phyloP scores from a whole-genome alignment of 2,113 vertebrate genomes.

The Isurus oxyrinchus region DNA sequence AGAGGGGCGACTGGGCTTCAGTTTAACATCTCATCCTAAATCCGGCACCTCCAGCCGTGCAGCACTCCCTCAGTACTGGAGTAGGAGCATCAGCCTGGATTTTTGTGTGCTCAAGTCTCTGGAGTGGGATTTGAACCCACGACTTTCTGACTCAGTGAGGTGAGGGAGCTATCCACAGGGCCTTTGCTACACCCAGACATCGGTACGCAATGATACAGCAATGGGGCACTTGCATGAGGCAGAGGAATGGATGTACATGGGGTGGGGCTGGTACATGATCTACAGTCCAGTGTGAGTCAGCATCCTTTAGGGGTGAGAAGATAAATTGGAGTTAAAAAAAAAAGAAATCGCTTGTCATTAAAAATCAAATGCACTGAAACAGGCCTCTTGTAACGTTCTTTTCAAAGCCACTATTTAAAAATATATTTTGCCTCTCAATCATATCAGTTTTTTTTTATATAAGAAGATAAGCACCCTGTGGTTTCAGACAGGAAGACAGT shows the following conservation, averaged over 20 bases:
- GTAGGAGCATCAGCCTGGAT: background rate
- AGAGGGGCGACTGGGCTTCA: background rate
- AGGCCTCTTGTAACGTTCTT: background rate
- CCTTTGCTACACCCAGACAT: background rate
- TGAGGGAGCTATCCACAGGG: background rate
- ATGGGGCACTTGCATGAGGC: too few relatives aligned
- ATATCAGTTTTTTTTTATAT: background rate
- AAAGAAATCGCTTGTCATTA: background rate
- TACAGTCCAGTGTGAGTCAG: background rate
- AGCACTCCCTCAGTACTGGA: background rate
- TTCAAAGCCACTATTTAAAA: background rate
- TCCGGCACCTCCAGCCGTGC: background rate
- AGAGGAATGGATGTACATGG: background rate
- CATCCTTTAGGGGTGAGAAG: background rate
- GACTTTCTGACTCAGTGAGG: background rate
- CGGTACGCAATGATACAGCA: too few relatives aligned
- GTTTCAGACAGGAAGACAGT: background rate
- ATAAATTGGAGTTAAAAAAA: background rate
- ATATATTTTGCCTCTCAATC: background rate
- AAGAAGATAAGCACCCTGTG: background rate
- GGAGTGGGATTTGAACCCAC: background rate
- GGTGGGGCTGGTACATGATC: background rate
- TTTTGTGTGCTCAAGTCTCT: background rate
- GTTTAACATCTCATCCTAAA: background rate
- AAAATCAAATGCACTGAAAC: background rate